A percentile compares a stretch with the other conserved stretches of the same genome.
Conservation (phyloP, 2,113 vertebrate genomes). For the Neomonachus schauinslandi region DNA sequence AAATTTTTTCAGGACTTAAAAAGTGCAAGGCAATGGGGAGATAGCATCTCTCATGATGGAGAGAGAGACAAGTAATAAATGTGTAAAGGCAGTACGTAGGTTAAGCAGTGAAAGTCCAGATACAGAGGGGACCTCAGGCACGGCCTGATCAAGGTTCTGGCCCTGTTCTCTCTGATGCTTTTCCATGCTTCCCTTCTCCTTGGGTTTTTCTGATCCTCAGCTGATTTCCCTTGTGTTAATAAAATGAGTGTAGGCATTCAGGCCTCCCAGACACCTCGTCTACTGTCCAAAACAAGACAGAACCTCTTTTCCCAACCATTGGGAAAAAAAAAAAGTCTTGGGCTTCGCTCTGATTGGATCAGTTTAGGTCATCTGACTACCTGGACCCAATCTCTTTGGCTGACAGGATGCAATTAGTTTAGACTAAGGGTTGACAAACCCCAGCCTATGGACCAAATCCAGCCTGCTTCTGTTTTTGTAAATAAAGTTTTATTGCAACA, state of each 20-base stretch:
- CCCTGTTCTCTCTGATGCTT: background rate
- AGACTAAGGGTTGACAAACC: background rate
- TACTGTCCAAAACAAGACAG: background rate
- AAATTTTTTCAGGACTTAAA: background rate
- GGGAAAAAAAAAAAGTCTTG: too few species aligned
- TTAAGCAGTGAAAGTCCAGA: background rate
- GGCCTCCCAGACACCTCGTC: accelerated
- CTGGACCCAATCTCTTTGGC: background rate
- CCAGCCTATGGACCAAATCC: background rate
- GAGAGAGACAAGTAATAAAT: too few species aligned
- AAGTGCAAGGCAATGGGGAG: background rate
- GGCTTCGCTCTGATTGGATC: background rate
- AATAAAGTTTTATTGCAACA: conserved; percentile 44
- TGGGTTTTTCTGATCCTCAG: too few species aligned
- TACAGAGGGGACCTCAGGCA: background rate
- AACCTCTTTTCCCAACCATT: background rate
- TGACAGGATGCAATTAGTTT: background rate
- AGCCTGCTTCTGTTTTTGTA: background rate
- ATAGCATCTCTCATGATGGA: background rate
- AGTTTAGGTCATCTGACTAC: background rate
- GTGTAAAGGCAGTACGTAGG: background rate
- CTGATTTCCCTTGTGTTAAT: background rate
- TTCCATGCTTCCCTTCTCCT: too few species aligned
- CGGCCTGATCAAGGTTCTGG: background rate
- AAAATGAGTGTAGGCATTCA: background rate